Base-by-base conservation (phyloP, 1,140 invertebrate species). In the Potamilus streckersoni region DNA sequence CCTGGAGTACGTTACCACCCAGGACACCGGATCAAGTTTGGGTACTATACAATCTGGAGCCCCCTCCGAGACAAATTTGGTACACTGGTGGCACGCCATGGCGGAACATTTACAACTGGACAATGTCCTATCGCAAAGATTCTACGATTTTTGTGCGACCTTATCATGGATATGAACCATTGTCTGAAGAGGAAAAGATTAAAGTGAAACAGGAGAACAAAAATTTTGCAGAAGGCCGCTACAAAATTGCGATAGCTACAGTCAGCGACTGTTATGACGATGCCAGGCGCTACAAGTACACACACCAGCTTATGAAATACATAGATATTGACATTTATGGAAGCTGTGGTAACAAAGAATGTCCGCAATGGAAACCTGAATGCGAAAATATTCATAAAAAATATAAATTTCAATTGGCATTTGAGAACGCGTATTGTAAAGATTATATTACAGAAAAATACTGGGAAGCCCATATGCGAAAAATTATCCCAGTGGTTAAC, bases 351-450 rank as follows among this genome's bases (percentile, higher is more conserved):
- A 76, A 80, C 57, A 73, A 71, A 56, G 72, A 71, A 15, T 79
- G 71, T 27, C 79, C 63, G 57, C 61, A 72, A 63, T 80, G 80
- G 57, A 80, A 74, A 15, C 78, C 79, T 38, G 38, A 49, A 49
- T 84, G 84, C 73, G 73, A 71, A 23, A 77, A 83, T 38, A 74
- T 79, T 16, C 49, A 80, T 19, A 76, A 74, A 49, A 64, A 97
- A 70, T 99, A 99, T 91, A 98, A 98, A 88, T 99, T 99, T 90
- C 98, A 85, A 68, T 70, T 89, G 38, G 80, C 87, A 14, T 88
- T 90, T 74, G 89, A 90, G 80, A 90, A 90, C 80, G 83, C 84
- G 62, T 85, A 87, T 71, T 90, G 89, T 71, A 80, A 78, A 69
- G 86, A 88, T 78, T 90, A 90, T 78, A 82, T 89, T n/a, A 88